Evolutionary conservation across 2,888 invertebrate genomes (phyloP).

Genomic region (Exocentrus adspersus): DNA sequence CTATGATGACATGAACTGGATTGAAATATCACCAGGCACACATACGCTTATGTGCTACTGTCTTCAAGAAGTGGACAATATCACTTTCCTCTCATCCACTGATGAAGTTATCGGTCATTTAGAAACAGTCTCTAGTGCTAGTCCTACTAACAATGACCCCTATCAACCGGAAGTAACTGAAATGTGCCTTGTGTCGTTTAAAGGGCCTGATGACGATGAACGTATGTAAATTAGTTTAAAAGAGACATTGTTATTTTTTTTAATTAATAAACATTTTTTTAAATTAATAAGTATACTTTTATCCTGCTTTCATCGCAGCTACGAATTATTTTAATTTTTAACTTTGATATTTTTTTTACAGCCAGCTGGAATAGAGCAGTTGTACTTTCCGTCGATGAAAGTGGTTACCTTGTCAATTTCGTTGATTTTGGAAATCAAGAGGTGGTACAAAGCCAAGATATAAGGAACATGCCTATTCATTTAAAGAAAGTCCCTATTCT

Average conservation of each 20-base stretch:
- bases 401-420: conserved; percentile 44
- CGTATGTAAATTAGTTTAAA: conserved; percentile 26
- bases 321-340: background rate
- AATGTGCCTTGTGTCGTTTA: conserved; percentile 51
- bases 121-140: conserved; percentile 21
- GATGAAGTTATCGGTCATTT: conserved; percentile 36
- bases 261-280: too few relatives aligned
- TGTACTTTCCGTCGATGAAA: conserved; percentile 36
- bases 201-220: conserved; percentile 40
- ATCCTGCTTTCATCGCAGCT: too few relatives aligned
- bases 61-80: conserved; percentile 29
- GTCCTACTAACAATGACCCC: conserved; percentile 35
- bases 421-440: conserved; percentile 55
- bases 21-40: conserved; percentile 34
- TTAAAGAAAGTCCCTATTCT: conserved; percentile 46
- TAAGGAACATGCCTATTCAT: conserved; percentile 50
- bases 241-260: too few relatives aligned
- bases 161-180: conserved; percentile 47
- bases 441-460: conserved; percentile 35
- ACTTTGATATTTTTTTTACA: conserved; percentile 38
- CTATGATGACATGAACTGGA: conserved; percentile 40
- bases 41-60: conserved; percentile 37
- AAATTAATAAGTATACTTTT: too few relatives aligned
- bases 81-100: conserved; percentile 36
- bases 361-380: conserved; percentile 52